These are phyloP conservation scores for Tipula confusa DNA, from an alignment of 2,888 invertebrate species.

Conservation along the genomic window DNA sequence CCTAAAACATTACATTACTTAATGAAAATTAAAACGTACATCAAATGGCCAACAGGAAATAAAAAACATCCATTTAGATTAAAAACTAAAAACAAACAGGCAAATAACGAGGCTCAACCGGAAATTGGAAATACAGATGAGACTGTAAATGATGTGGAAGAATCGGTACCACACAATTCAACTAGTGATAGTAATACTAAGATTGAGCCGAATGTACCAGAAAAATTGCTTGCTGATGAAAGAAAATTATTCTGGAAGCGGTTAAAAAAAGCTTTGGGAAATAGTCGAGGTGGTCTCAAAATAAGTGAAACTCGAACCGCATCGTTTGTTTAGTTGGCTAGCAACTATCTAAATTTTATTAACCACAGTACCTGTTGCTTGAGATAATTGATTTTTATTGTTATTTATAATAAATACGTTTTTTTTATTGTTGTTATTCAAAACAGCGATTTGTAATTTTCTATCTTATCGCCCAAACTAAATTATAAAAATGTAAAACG, in stretches of 20 bases:
- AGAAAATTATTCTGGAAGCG: conserved; percentile 49
- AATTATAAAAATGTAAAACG: too few relatives aligned
- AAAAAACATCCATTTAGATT: background rate
- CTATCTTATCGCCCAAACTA: background rate
- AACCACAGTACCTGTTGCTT: background rate
- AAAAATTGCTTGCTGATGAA: conserved; percentile 40
- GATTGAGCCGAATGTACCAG: background rate
- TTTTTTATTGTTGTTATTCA: background rate
- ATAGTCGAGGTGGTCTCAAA: background rate
- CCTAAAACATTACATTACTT: conserved; percentile 62
- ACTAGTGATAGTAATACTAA: background rate
- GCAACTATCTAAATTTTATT: background rate
- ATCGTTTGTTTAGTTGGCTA: background rate
- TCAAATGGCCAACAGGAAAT: conserved; percentile 57
- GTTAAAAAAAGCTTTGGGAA: conserved; percentile 40
- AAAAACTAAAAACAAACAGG: background rate
- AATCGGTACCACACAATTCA: conserved; percentile 36
- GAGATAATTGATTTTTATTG: background rate
- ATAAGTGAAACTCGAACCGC: background rate
- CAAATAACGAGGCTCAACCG: background rate
- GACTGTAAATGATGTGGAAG: background rate
- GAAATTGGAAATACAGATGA: background rate
- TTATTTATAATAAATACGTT: conserved; percentile 8
- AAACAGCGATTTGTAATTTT: background rate
- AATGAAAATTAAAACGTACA: conserved; percentile 65